Percentiles rank a stretch among this genome's conserved stretches.
Evolutionary conservation across 1,140 invertebrate species (phyloP).

Genomic region (Zaprionus ghesquierei): DNA sequence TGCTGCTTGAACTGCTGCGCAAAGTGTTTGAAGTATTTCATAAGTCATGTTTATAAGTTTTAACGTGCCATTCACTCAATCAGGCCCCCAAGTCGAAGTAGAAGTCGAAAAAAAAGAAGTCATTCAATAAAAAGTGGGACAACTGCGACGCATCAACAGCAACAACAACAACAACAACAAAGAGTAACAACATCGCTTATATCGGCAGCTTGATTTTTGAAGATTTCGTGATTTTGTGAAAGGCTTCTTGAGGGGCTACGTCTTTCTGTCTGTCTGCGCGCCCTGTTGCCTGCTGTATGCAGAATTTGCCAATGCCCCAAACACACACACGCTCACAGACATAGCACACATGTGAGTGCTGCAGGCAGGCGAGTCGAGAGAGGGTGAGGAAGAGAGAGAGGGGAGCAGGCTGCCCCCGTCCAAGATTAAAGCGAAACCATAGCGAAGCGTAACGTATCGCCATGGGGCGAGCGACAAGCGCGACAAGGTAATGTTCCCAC

Average conservation of each 20-base stretch:
- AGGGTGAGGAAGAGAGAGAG: conserved; percentile 34
- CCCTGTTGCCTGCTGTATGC: conserved; percentile 43
- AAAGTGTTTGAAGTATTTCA: conserved; percentile 70
- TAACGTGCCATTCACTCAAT: conserved; percentile 80
- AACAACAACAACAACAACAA: conserved; percentile 30
- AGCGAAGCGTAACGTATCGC: conserved; percentile 79
- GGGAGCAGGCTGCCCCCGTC: conserved; percentile 24
- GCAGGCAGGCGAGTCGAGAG: conserved; percentile 45
- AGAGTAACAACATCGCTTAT: conserved; percentile 37
- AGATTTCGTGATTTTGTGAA: conserved; percentile 79
- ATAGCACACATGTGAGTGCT: conserved; percentile 17
- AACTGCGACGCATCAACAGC: conserved; percentile 58
- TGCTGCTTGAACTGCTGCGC: conserved; percentile 45
- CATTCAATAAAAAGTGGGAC: conserved; percentile 80
- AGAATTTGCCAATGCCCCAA: conserved; percentile 58
- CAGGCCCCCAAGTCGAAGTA: conserved; percentile 33
- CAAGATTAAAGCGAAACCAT: conserved; percentile 79
- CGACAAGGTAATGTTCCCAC: conserved; percentile 83
- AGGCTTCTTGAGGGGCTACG: conserved; percentile 63
- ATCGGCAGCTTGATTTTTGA: conserved; percentile 57
- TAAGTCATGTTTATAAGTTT: conserved; percentile 80
- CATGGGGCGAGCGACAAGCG: conserved; percentile 75
- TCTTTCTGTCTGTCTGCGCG: conserved; percentile 12
- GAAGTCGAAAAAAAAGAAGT: conserved; percentile 52
- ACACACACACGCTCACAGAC: conserved; percentile 19